Conservation (phyloP, 1,140 invertebrate species). For the Drosophila pruinosa region DNA sequence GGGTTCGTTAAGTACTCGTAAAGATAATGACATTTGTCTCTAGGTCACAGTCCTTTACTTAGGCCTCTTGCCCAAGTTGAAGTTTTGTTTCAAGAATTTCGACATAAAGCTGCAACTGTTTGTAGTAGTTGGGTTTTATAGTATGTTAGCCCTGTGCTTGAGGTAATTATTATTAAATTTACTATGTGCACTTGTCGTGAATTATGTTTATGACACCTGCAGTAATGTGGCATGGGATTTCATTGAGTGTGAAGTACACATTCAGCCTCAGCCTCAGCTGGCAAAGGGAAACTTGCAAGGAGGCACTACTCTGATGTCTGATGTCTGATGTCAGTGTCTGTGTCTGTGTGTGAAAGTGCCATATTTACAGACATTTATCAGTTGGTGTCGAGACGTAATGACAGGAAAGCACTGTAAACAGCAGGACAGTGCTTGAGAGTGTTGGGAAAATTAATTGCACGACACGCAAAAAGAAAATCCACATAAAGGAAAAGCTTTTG, state of each 20-base stretch:
- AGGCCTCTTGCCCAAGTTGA: not conserved
- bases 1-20: not conserved
- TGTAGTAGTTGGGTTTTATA: too few relatives aligned
- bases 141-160: slow-evolving; percentile 7
- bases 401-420: slow-evolving; percentile 24
- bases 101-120: not conserved
- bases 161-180: slow-evolving; percentile 43
- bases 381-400: slow-evolving; percentile 20
- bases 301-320: too few relatives aligned
- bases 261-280: not conserved
- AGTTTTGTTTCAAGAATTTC: slow-evolving; percentile 7
- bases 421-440: slow-evolving; percentile 18
- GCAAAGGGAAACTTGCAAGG: not conserved
- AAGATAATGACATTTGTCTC: not conserved
- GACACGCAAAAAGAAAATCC: slow-evolving; percentile 29
- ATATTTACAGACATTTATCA: slow-evolving; percentile 37
- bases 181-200: slow-evolving; percentile 5
- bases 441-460: slow-evolving; percentile 40
- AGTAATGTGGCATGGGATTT: slow-evolving; percentile 18
- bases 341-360: slow-evolving; percentile 19
- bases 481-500: slow-evolving; percentile 34
- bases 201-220: slow-evolving; percentile 36
- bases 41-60: slow-evolving; percentile 7
- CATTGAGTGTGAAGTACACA: not conserved
- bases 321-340: not conserved